Conservation (phyloP, 2,888 invertebrate genomes). For the Metellina segmentata region DNA sequence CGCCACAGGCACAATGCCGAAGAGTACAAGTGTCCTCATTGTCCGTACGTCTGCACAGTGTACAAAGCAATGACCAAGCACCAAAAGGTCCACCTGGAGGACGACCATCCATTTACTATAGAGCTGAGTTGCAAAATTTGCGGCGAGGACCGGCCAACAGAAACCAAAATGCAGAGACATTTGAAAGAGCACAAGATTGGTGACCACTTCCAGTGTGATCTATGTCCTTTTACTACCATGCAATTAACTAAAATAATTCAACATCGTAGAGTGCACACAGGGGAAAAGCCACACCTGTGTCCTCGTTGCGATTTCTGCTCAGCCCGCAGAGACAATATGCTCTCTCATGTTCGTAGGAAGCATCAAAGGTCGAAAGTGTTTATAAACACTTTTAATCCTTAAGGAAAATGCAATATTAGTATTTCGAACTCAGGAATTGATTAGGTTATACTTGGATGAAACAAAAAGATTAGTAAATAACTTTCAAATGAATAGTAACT, state of each 20-base stretch:
- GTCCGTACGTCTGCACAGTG: slow-evolving; percentile 84
- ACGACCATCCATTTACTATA: slow-evolving; percentile 60
- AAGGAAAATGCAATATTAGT: slow-evolving; percentile 14
- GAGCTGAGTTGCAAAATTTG: slow-evolving; percentile 83
- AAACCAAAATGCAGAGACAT: slow-evolving; percentile 83
- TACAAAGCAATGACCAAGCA: slow-evolving; percentile 84
- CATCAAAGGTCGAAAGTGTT: slow-evolving; percentile 84
- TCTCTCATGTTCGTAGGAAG: slow-evolving; percentile 84
- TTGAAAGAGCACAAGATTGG: slow-evolving; percentile 83
- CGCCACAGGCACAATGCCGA: slow-evolving; percentile 82
- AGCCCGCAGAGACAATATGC: slow-evolving; percentile 84
- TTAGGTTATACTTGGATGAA: no score
- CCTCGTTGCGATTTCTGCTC: slow-evolving; percentile 84
- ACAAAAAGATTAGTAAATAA: no score
- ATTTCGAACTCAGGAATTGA: no score
- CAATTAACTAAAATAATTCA: slow-evolving; percentile 84
- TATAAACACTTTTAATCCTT: slow-evolving; percentile 84
- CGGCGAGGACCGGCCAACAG: slow-evolving; percentile 83
- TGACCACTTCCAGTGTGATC: slow-evolving; percentile 83
- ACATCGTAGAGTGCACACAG: slow-evolving; percentile 84
- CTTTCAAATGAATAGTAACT: no score
- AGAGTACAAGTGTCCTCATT: slow-evolving; percentile 83
- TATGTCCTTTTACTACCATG: slow-evolving; percentile 84
- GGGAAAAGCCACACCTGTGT: slow-evolving; percentile 84
- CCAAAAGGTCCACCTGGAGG: slow-evolving; percentile 82